phyloP scores from a whole-genome alignment of 2,797 vertebrate species.

The Phoebastria nigripes region DNA sequence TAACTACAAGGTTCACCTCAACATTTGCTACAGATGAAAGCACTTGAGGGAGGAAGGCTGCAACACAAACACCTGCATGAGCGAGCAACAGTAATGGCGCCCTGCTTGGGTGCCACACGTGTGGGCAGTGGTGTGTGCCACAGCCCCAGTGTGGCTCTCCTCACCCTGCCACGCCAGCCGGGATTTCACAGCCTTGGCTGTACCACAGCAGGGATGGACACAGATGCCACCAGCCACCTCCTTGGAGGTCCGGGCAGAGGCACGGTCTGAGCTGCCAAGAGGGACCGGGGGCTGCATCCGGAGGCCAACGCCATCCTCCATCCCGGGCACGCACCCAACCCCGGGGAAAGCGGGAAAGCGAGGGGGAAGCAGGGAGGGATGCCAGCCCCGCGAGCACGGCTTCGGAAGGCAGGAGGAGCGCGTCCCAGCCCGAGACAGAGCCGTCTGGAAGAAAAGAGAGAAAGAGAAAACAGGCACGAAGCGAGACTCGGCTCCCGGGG shows the following conservation, averaged over 20 bases:
- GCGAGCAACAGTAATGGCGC: accelerated
- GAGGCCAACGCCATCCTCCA: neutral
- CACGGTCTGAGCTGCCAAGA: accelerated
- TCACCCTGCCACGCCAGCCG: neutral
- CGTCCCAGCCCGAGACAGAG: slow-evolving; percentile 4
- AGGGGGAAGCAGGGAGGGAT: neutral
- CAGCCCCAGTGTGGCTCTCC: accelerated
- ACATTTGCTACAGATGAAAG: neutral
- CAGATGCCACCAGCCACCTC: neutral
- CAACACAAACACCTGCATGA: neutral
- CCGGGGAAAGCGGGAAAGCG: neutral
- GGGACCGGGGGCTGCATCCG: neutral
- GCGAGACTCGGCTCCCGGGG: neutral
- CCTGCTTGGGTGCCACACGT: neutral
- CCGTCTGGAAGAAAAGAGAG: slow-evolving; percentile 35
- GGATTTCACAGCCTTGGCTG: neutral
- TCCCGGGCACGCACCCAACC: neutral
- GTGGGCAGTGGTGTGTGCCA: accelerated
- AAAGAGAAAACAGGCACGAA: neutral
- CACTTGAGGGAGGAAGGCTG: neutral
- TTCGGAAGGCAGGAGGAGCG: neutral
- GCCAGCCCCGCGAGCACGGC: neutral
- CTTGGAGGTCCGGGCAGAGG: accelerated
- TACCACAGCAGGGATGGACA: accelerated
- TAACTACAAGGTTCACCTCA: neutral